Base-by-base conservation (phyloP, 2,113 vertebrate genomes). In the Tenebrosternarchus preto region DNA sequence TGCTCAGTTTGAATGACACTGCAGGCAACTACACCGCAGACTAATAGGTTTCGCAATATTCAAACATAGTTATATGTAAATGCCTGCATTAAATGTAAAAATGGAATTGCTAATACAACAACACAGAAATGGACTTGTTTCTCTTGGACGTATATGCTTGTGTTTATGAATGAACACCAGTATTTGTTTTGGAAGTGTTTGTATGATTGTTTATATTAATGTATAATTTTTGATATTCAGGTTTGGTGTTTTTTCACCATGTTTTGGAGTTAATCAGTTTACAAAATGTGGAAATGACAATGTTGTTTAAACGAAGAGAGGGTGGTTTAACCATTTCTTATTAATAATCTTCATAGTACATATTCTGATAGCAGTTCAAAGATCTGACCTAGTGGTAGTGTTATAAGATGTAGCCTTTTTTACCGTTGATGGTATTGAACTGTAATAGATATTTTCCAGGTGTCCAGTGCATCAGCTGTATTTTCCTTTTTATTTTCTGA, bases 1-100 rank as follows among this genome's bases (percentile, higher is more conserved):
- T 46, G 56, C 17, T 6, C 22, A 76, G 11, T 73, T 64, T 25
- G 50, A 73, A 75, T 78, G 29, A n/a, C 79, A 36, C 76, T 36
- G 16, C 12, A 6, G 43, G 63, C 29, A 68, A 4, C 29, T 15
- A 24, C 43, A 57, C 17, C 24, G 63, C 24, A 56, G 31, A 24
- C 43, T 69, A 50, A 24, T n/a, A 11, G 16, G 22, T 19, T 53
- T 5, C 5, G 43, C 43, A 15, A 2, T 12, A 15, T 50, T 50
- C 43, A 50, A 50, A 50, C 43, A 46, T 46, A 50, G 43, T 9
- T 50, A 12, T 50, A 50, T 50, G 43, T 50, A 50, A 50, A 36
- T 74, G 57, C 24, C 56, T n/a, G 12, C 55, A 73, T 7, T 73
- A n/a, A n/a, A n/a, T 24, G 20, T 73, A 57, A 5, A 56, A 77